Conservation (phyloP, 2,797 vertebrate genomes). For the Cuniculus paca region DNA sequence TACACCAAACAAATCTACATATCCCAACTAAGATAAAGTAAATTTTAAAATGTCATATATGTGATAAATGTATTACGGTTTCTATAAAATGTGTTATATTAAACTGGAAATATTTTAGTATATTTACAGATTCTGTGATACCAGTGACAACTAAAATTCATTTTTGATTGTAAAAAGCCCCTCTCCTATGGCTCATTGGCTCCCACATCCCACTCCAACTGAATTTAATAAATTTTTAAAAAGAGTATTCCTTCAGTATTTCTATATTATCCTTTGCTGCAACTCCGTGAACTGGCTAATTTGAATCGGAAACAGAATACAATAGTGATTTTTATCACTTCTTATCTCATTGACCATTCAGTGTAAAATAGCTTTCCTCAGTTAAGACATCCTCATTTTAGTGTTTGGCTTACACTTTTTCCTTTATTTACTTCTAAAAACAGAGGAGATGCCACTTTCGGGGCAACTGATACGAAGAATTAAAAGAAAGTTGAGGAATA, state of each 20-base stretch:
- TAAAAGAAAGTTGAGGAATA: background rate
- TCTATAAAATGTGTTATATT: background rate
- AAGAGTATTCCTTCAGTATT: background rate
- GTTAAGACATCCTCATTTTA: background rate
- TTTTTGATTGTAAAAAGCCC: background rate
- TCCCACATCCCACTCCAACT: background rate
- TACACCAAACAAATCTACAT: background rate
- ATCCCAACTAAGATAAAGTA: background rate
- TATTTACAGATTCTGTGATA: background rate
- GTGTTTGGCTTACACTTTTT: background rate
- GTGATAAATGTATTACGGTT: background rate
- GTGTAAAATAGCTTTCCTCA: background rate
- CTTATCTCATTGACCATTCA: background rate
- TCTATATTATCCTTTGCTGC: background rate
- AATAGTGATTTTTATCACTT: background rate
- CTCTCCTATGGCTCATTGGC: background rate
- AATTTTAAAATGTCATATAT: constrained; percentile 23
- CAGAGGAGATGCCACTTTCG: background rate
- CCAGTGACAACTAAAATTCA: background rate
- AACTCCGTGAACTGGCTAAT: background rate
- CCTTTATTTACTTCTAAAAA: constrained; percentile 58
- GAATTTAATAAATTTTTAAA: background rate
- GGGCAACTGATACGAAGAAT: background rate
- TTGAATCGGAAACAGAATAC: background rate
- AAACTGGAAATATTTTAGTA: background rate